phyloP scores from a whole-genome alignment of 2,797 vertebrate species.

The Anolis apletophallus region DNA sequence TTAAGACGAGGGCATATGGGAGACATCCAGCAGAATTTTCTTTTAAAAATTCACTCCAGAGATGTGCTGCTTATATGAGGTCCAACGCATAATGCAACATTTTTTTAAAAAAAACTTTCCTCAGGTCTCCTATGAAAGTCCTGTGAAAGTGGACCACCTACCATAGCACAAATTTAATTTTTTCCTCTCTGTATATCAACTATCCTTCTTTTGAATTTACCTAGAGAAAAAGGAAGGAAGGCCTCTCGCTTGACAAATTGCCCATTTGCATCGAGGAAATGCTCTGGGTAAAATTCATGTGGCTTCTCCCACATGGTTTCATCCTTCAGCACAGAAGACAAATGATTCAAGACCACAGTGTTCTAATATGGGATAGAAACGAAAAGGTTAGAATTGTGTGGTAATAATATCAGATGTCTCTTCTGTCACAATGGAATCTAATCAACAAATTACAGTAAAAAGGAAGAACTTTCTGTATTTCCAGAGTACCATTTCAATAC shows the following conservation, averaged over 20 bases:
- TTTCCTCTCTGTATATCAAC: too few species aligned
- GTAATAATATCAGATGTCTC: too few species aligned
- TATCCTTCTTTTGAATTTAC: background rate
- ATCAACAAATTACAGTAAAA: background rate
- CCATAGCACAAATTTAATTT: too few species aligned
- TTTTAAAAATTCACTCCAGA: too few species aligned
- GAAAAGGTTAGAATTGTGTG: background rate
- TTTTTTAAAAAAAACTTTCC: too few species aligned
- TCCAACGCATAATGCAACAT: too few species aligned
- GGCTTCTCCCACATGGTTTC: conserved; percentile 15
- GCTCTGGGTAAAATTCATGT: conserved; percentile 3
- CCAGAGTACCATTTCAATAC: background rate
- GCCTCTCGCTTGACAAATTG: background rate
- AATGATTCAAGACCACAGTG: background rate
- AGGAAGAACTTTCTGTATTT: background rate
- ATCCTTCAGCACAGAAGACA: conserved; percentile 22
- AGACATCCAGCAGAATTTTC: too few species aligned
- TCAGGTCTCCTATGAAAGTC: too few species aligned
- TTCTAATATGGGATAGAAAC: background rate
- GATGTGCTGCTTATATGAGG: too few species aligned
- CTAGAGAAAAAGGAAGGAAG: conserved; percentile 18
- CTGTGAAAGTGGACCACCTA: too few species aligned
- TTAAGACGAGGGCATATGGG: too few species aligned
- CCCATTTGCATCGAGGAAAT: conserved; percentile 4
- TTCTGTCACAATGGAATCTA: background rate